These are phyloP conservation scores for Saturnia pavonia DNA, from an alignment of 2,888 invertebrate species.

Conservation along the genomic window DNA sequence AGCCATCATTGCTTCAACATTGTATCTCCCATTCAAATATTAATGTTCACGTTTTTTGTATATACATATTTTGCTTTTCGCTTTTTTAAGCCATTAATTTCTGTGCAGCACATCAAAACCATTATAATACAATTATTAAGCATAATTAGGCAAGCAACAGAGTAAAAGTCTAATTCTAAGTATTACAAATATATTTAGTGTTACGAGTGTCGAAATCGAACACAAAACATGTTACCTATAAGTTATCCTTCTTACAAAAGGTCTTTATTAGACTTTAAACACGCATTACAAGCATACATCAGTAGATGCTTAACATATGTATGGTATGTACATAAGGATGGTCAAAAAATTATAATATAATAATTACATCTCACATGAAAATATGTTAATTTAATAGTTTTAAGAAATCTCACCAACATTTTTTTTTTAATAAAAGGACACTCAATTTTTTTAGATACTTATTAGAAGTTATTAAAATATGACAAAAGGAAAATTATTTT, in stretches of 20 bases:
- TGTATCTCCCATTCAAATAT: too few relatives aligned
- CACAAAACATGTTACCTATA: conserved; percentile 18
- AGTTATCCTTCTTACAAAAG: conserved; percentile 31
- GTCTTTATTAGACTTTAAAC: conserved; percentile 17
- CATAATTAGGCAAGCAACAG: neutral
- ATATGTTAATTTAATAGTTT: too few relatives aligned
- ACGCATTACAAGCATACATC: conserved; percentile 12
- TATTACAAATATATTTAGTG: conserved; percentile 21
- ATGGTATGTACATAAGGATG: neutral
- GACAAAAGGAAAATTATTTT: too few relatives aligned
- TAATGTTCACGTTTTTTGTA: too few relatives aligned
- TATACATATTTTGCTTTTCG: neutral
- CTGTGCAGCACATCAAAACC: neutral
- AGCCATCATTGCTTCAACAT: too few relatives aligned
- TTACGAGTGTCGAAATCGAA: conserved; percentile 15
- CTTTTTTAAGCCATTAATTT: neutral
- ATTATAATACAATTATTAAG: neutral
- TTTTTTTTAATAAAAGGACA: too few relatives aligned
- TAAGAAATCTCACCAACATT: too few relatives aligned
- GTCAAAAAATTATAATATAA: too few relatives aligned
- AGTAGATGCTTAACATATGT: neutral
- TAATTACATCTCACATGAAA: too few relatives aligned
- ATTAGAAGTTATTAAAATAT: too few relatives aligned
- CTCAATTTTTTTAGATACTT: too few relatives aligned
- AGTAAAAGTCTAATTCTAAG: conserved; percentile 20